phyloP scores from a whole-genome alignment of 2,113 vertebrate genomes.

The Leucopsar rothschildi region DNA sequence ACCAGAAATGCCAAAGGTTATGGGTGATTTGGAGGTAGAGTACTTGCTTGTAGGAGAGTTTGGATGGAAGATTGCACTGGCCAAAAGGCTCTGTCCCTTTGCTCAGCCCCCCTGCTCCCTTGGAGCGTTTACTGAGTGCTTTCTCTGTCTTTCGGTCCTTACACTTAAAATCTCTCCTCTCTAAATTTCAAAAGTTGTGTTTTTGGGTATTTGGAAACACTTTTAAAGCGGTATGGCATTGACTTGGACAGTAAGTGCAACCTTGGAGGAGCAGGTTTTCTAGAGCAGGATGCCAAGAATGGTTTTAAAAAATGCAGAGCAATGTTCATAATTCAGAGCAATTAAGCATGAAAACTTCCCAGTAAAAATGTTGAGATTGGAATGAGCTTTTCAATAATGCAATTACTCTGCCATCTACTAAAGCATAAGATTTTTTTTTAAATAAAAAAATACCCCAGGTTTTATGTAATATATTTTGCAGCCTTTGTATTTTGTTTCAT shows the following conservation, averaged over 20 bases:
- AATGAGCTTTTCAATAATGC: not conserved
- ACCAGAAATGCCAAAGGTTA: not conserved
- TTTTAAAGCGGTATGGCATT: not conserved
- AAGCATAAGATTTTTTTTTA: not conserved
- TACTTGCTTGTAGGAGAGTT: not conserved
- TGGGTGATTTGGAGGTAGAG: not conserved
- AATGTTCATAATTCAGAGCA: not conserved
- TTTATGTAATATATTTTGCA: not conserved
- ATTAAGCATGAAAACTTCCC: not conserved
- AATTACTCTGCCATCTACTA: not conserved
- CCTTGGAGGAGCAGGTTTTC: not conserved
- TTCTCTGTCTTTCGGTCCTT: not conserved
- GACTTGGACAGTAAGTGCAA: not conserved
- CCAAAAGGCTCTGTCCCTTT: not conserved
- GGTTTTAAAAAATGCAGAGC: not conserved
- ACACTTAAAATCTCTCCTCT: not conserved
- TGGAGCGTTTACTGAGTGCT: fast-evolving
- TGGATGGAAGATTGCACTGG: not conserved
- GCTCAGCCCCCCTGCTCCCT: not conserved
- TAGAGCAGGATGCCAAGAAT: not conserved
- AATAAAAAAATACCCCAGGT: not conserved
- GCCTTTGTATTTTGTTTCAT: not conserved
- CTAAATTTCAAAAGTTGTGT: not conserved
- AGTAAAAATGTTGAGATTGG: not conserved
- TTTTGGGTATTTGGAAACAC: not conserved